Evolutionary conservation across 2,888 invertebrate genomes (phyloP).

Genomic region (Yponomeuta evonymella): DNA sequence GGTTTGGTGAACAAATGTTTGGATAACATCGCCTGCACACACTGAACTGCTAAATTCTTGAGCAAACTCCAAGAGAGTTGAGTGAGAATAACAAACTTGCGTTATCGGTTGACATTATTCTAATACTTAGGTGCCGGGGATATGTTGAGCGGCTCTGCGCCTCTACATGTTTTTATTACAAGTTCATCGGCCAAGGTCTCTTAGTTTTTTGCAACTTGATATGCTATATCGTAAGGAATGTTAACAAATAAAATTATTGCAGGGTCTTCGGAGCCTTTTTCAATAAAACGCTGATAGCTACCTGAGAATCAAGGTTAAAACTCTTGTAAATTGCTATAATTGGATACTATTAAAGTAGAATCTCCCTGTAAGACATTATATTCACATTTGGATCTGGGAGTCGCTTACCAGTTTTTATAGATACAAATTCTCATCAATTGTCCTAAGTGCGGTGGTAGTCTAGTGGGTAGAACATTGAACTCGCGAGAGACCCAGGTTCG

Average conservation of each 20-base stretch:
- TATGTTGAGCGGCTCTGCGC: constrained; percentile 20
- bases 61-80: constrained; percentile 47
- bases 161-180: constrained; percentile 16
- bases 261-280: not conserved
- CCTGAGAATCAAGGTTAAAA: not conserved
- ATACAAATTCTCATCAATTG: not conserved
- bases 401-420: not conserved
- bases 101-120: constrained; percentile 43
- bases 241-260: not conserved
- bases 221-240: not conserved
- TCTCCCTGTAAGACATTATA: not conserved
- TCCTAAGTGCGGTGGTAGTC: not conserved
- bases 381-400: not conserved
- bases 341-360: not conserved
- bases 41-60: constrained; percentile 52
- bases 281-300: not conserved
- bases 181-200: constrained; percentile 32
- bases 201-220: not conserved
- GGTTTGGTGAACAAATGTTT: constrained; percentile 31
- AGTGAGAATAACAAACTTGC: constrained; percentile 36
- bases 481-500: too few relatives aligned
- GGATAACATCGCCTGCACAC: constrained; percentile 50
- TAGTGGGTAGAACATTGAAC: too few relatives aligned
- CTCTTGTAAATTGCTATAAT: not conserved
- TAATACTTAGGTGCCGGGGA: constrained; percentile 4